Evolutionary conservation across 2,797 vertebrate genomes (phyloP).

Genomic region (Megaceryle alcyon): DNA sequence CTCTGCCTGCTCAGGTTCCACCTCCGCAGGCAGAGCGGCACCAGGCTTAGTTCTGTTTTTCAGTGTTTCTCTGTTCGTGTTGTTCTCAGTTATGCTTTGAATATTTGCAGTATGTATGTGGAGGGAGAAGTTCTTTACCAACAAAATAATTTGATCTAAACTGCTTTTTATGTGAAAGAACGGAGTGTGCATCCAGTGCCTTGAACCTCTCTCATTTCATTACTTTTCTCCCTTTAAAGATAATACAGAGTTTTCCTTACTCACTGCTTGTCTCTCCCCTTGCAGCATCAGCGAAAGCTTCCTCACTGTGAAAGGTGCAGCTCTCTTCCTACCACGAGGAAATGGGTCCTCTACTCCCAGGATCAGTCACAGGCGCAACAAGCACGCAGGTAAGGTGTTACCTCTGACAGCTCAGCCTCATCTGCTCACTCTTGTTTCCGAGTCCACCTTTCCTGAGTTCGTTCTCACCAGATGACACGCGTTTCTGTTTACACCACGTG

Average conservation of each 20-base stretch:
- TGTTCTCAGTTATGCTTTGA: not conserved
- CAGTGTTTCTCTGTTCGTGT: not conserved
- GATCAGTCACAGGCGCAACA: conserved; percentile 90
- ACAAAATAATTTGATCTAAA: not conserved
- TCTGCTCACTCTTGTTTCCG: not conserved
- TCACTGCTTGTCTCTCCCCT: not conserved
- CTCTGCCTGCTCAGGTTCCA: conserved; percentile 13
- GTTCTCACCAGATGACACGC: not conserved
- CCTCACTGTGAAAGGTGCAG: conserved; percentile 97
- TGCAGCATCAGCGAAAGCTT: conserved; percentile 97
- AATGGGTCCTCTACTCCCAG: conserved; percentile 88
- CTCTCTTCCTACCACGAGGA: conserved; percentile 94
- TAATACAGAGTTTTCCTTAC: not conserved
- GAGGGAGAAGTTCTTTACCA: not conserved
- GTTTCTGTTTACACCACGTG: not conserved
- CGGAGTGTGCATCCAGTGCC: not conserved
- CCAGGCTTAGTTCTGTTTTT: not conserved
- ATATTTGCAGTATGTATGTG: not conserved
- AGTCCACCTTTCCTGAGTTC: not conserved
- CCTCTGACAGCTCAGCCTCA: not conserved
- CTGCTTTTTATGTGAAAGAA: not conserved
- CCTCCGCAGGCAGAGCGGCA: not conserved
- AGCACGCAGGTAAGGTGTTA: conserved; percentile 89
- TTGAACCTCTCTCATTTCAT: not conserved
- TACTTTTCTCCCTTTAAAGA: not conserved